Conservation (phyloP, 2,797 vertebrate species). For the Alca torda region DNA sequence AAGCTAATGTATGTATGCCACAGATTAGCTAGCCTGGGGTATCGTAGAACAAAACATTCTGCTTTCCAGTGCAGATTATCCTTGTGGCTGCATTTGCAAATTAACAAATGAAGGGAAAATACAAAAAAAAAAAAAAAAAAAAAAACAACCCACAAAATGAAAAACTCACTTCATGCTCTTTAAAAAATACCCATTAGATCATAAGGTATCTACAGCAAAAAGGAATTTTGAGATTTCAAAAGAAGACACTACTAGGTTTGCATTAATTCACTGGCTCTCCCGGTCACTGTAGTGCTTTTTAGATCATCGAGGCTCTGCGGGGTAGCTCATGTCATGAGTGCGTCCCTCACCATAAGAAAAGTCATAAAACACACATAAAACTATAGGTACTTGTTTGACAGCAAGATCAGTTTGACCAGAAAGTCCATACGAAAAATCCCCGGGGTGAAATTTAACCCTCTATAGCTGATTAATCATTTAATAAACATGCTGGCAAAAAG, state of each 20-base stretch:
- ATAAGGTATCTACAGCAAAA: not conserved
- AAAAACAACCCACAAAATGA: not conserved
- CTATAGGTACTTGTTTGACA: not conserved
- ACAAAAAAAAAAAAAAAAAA: not conserved
- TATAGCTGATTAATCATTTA: constrained; percentile 67
- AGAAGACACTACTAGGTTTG: not conserved
- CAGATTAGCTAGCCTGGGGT: not conserved
- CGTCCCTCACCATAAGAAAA: not conserved
- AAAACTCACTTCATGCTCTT: not conserved
- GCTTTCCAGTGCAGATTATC: not conserved
- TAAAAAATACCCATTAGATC: not conserved
- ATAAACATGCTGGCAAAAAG: constrained; percentile 50
- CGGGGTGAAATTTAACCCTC: constrained; percentile 61
- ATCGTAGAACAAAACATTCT: not conserved
- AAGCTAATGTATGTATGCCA: not conserved
- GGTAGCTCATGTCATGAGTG: not conserved
- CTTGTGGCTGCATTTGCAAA: not conserved
- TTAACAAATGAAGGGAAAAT: not conserved
- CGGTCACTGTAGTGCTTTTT: not conserved
- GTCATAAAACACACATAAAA: not conserved
- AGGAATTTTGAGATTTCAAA: not conserved
- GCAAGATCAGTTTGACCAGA: not conserved
- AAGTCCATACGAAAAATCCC: not conserved
- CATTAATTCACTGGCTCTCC: not conserved
- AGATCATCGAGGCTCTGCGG: not conserved